Conservation (phyloP, 1,140 invertebrate species). For the Yoshiicerus persimilis region DNA sequence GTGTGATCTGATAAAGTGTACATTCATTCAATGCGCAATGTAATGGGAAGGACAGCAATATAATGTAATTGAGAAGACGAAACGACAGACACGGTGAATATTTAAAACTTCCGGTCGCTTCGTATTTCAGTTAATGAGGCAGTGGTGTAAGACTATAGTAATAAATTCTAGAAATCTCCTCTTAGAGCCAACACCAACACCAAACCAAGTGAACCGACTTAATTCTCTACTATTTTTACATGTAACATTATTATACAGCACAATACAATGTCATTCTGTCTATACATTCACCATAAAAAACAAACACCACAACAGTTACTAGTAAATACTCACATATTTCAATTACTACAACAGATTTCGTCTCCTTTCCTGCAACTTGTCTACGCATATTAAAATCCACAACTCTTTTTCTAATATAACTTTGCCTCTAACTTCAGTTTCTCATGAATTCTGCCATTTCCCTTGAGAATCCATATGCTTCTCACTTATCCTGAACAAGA, state of each 20-base stretch:
- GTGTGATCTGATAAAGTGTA: not conserved
- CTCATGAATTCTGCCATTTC: not conserved
- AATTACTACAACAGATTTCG: not conserved
- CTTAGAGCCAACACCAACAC: not conserved
- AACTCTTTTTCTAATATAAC: not conserved
- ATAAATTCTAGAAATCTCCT: slow-evolving; percentile 8
- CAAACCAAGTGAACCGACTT: not conserved
- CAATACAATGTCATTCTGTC: not conserved
- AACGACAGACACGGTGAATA: not conserved
- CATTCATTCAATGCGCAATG: not conserved
- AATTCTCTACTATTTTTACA: not conserved
- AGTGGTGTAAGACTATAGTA: not conserved
- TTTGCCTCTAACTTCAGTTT: not conserved
- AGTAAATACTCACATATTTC: not conserved
- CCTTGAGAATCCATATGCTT: not conserved
- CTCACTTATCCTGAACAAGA: not conserved
- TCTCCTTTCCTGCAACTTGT: not conserved
- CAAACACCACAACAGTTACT: not conserved
- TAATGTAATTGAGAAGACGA: not conserved
- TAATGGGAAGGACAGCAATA: not conserved
- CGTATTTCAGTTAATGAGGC: slow-evolving; percentile 19
- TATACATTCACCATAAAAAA: not conserved
- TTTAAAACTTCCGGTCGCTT: slow-evolving; percentile 22
- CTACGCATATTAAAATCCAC: not conserved
- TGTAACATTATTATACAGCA: not conserved